Base-by-base conservation (phyloP, 2,113 vertebrate genomes). In the Dendropsophus ebraccatus region DNA sequence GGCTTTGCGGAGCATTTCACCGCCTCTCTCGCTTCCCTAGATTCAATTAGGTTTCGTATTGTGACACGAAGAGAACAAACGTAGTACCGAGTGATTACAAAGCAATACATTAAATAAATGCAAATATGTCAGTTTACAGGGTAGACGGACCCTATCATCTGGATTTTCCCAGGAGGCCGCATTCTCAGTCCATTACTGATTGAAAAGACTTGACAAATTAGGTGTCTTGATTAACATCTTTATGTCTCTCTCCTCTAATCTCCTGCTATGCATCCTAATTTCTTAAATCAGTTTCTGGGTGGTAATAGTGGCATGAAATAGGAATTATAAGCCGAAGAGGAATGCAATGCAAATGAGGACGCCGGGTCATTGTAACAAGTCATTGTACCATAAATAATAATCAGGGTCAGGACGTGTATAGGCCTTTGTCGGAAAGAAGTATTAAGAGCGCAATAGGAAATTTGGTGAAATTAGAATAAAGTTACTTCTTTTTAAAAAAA, bases 131-230 rank as follows among this genome's bases (percentile, higher is more conserved):
- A 67, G 58, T 79, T 72, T 86, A 80, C 77, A 41, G 75, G 69
- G 47, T 58, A 72, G 76, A 80, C 37, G 30, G 76, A 80, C 75
- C 54, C 84, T 79, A 79, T 86, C 84, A 86, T 70, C 75, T 19
- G 25, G 76, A 35, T 73, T 80, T 86, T 86, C 84, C 76, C 84
- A 86, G 60, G 84, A 72, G 84, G 62, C 84, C 30, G 10, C 50
- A 78, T 86, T 86, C 49, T 70, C 49, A 70, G 60, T 56, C 47
- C 50, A 70, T 78, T 72, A 70, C 84, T 86, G 75, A 86, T 70
- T 86, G 84, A 86, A 86, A 85, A 80, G 84, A 70, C 76, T 50
- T 85, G 37, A 75, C 84, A 86, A 86, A 86, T 86, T 86, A 86
- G 75, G 72, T 86, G 67, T 86, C 65, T 80, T 80, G 84, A 86